These are phyloP conservation scores for Avahi laniger DNA, from an alignment of 2,797 vertebrate genomes.

Conservation along the genomic window DNA sequence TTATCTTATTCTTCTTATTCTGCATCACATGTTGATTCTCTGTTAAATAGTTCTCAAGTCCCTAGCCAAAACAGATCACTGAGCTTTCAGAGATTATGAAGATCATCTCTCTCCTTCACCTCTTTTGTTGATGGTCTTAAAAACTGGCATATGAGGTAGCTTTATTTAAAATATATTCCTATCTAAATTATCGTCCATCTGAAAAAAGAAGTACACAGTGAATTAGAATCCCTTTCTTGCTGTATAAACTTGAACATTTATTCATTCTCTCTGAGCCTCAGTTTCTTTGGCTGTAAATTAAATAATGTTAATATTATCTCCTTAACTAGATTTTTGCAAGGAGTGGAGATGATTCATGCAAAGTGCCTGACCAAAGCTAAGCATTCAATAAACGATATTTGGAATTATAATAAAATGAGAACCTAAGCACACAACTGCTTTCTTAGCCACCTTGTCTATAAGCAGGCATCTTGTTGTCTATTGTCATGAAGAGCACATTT, in stretches of 20 bases:
- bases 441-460: neutral
- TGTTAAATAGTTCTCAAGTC: neutral
- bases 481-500: neutral
- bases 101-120: neutral
- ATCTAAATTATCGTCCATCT: neutral
- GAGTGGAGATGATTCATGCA: neutral
- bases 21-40: neutral
- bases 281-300: neutral
- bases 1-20: neutral
- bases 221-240: neutral
- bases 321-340: neutral
- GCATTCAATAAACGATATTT: neutral
- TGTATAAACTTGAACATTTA: neutral
- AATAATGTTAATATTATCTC: neutral
- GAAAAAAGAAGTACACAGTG: neutral
- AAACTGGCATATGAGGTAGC: neutral
- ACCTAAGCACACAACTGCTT: neutral
- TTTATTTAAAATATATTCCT: neutral
- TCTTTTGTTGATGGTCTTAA: neutral
- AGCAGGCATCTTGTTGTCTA: neutral
- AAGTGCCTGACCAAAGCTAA: neutral
- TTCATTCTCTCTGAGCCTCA: neutral
- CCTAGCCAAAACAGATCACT: neutral
- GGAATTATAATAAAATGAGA: neutral
- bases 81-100: neutral